Conservation (phyloP, 1,140 invertebrate genomes). For the Apis cerana region DNA sequence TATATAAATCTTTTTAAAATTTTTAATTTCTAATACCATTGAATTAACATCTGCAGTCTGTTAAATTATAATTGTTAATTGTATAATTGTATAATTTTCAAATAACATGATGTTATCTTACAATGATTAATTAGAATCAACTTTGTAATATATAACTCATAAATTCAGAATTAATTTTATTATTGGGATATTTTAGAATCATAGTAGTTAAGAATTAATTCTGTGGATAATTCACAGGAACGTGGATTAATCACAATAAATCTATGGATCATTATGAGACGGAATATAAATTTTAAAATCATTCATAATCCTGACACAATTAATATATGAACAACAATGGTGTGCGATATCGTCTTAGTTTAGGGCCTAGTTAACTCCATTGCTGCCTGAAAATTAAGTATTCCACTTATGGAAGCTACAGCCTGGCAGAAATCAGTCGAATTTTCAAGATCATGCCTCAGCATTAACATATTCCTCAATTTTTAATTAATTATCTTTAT, state of each 20-base stretch:
- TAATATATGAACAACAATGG: constrained; percentile 38
- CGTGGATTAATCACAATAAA: not conserved
- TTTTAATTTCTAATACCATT: too few relatives aligned
- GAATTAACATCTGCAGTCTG: too few relatives aligned
- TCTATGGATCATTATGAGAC: not conserved
- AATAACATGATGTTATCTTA: too few relatives aligned
- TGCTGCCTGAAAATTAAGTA: not conserved
- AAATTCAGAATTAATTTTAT: too few relatives aligned
- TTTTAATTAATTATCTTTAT: not conserved
- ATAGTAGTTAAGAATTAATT: not conserved
- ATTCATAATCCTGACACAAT: constrained; percentile 12
- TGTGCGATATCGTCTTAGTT: constrained; percentile 20
- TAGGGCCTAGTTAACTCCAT: not conserved
- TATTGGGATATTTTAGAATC: too few relatives aligned
- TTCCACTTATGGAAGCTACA: not conserved
- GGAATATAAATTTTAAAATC: not conserved
- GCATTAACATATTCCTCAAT: not conserved
- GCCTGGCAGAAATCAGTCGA: not conserved
- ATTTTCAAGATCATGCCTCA: not conserved
- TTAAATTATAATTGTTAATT: too few relatives aligned
- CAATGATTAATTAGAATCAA: too few relatives aligned
- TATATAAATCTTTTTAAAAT: too few relatives aligned
- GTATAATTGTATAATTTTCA: too few relatives aligned
- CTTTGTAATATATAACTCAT: too few relatives aligned
- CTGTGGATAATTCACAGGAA: constrained; percentile 26